These are phyloP conservation scores for Eupristina koningsbergeri DNA, from an alignment of 1,140 invertebrate genomes.

Conservation along the genomic window DNA sequence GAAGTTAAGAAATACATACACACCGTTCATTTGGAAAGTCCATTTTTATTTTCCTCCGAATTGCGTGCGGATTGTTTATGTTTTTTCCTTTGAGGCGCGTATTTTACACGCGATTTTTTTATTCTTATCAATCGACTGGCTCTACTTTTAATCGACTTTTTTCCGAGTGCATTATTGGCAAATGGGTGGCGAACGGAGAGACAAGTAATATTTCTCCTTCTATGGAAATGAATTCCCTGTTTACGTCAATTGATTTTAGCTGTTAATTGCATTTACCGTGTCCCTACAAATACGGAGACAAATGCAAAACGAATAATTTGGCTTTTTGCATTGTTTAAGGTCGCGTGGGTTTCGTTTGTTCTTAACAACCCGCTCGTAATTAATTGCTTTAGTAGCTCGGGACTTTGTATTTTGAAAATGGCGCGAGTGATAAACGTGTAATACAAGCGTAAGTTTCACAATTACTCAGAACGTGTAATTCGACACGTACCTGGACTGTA, in stretches of 20 bases:
- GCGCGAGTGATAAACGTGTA: conserved; percentile 10
- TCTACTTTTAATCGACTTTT: too few species aligned
- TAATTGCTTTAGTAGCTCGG: conserved; percentile 1
- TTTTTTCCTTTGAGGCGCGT: too few species aligned
- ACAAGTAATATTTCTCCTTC: background rate
- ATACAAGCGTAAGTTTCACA: background rate
- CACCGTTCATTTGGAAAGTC: background rate
- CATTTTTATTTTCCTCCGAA: too few species aligned
- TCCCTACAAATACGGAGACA: background rate
- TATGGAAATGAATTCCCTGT: background rate
- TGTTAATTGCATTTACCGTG: background rate
- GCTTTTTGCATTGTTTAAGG: background rate
- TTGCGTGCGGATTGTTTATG: too few species aligned
- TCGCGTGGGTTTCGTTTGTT: background rate
- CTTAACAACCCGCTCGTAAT: background rate
- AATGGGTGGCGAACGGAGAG: too few species aligned
- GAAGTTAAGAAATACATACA: background rate
- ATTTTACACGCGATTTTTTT: too few species aligned
- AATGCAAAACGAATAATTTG: background rate
- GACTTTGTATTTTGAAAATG: conserved; percentile 4
- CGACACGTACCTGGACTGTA: background rate
- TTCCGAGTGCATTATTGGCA: too few species aligned
- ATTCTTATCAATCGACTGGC: too few species aligned
- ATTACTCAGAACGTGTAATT: conserved; percentile 6
- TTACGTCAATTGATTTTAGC: too few species aligned